These are phyloP conservation scores for Neodon shergylaensis DNA, from an alignment of 2,113 vertebrate genomes.

Conservation along the genomic window DNA sequence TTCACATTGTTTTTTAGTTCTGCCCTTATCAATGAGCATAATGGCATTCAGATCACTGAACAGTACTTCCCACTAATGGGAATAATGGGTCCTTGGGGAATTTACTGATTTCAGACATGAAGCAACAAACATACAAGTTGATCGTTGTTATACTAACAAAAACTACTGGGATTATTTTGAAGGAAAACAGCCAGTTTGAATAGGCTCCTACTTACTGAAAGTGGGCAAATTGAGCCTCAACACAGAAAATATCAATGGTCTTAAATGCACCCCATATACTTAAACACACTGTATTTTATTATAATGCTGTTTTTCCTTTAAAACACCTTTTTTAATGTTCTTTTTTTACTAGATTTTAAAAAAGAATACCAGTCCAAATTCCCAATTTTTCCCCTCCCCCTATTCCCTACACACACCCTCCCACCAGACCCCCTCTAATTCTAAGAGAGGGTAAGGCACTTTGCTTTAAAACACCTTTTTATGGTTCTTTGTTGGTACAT, in stretches of 20 bases:
- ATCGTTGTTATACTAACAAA: neutral
- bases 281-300: neutral
- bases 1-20: neutral
- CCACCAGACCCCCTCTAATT: no score
- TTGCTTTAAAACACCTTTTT: neutral
- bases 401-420: no score
- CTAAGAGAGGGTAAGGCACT: no score
- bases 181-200: neutral
- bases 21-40: neutral
- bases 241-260: neutral
- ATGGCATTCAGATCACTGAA: neutral
- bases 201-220: neutral
- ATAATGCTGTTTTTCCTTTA: neutral
- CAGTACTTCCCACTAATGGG: neutral
- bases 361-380: no score
- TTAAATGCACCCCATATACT: neutral
- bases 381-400: no score
- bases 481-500: neutral
- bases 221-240: neutral
- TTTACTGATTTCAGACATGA: conserved; percentile 14
- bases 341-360: no score
- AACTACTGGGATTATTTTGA: neutral
- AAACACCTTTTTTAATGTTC: neutral
- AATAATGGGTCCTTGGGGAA: conserved; percentile 20
- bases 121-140: neutral